A percentile compares a stretch with the other conserved stretches of the same genome.
Conservation (phyloP, 2,888 invertebrate species). For the Sinhomidia bicolor region DNA sequence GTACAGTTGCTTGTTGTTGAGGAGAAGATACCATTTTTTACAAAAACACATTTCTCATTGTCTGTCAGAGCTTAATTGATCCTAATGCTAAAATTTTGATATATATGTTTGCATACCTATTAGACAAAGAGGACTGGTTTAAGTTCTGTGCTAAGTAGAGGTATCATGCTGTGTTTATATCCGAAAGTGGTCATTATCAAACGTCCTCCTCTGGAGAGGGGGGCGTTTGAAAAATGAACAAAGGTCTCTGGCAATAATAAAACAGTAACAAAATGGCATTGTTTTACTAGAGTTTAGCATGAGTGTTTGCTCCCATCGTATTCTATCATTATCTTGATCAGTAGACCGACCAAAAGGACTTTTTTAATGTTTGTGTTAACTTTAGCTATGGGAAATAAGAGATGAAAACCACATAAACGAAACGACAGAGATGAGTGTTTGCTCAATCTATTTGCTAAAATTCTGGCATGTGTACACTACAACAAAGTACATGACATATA, state of each 20-base stretch:
- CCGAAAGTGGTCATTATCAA: not conserved
- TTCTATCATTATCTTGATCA: too few relatives aligned
- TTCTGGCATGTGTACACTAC: not conserved
- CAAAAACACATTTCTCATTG: conserved; percentile 2
- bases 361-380: too few relatives aligned
- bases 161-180: not conserved
- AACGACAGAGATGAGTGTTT: not conserved
- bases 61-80: not conserved
- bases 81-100: not conserved
- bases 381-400: too few relatives aligned
- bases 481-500: conserved; percentile 1
- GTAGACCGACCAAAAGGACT: too few relatives aligned
- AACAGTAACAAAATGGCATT: not conserved
- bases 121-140: not conserved
- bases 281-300: too few relatives aligned
- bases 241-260: not conserved
- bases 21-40: not conserved
- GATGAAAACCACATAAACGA: not conserved
- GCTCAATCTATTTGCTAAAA: not conserved
- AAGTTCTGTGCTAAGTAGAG: not conserved
- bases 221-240: too few relatives aligned
- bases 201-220: not conserved
- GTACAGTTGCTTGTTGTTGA: not conserved
- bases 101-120: too few relatives aligned
- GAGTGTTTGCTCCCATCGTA: too few relatives aligned